Evolutionary conservation across 2,888 invertebrate genomes (phyloP), one percentile per base, ranked within the genome.

Genomic region (Aproaerema taeniolella): DNA sequence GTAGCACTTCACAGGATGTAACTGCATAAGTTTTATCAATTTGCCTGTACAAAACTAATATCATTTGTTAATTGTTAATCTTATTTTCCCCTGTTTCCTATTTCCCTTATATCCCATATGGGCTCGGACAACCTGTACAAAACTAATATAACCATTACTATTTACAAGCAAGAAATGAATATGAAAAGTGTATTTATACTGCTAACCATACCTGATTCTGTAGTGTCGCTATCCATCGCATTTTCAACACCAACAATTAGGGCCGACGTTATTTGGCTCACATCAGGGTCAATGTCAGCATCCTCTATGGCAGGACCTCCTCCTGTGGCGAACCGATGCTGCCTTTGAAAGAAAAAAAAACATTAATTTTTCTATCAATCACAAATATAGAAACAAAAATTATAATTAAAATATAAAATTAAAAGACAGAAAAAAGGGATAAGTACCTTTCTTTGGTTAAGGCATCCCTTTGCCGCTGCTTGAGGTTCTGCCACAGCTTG

Each of bases 401-500:
- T n/a, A n/a, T n/a, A n/a, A n/a, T n/a, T n/a, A n/a, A n/a, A n/a
- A n/a, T n/a, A n/a, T n/a, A n/a, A 20, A 20, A 20, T 20, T 20
- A 20, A 20, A 20, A 20, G 20, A 20, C 7, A 20, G 20, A 20
- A 20, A 20, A 20, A 20, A 20, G 20, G 20, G 20, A 20, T 7
- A 20, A 20, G 20, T 20, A 20, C 20, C 28, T 9, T 11, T 28
- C 28, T 28, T 11, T 28, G 11, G 28, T 28, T 4, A 28, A 11
- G 28, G 28, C 28, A 28, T 28, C 28, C 28, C 28, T 28, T 11
- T 28, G 28, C 3, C 28, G 28, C 28, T 28, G 28, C 28, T 28
- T 28, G 9, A 28, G 28, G 28, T 28, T 28, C n/a, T 10, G 9
- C 28, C 28, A 28, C 9, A 28, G 28, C n/a, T 11, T 9, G n/a